Percentiles rank a stretch among this genome's conserved stretches.
phyloP scores from a whole-genome alignment of 2,888 invertebrate species.

The Laspeyria flexula region DNA sequence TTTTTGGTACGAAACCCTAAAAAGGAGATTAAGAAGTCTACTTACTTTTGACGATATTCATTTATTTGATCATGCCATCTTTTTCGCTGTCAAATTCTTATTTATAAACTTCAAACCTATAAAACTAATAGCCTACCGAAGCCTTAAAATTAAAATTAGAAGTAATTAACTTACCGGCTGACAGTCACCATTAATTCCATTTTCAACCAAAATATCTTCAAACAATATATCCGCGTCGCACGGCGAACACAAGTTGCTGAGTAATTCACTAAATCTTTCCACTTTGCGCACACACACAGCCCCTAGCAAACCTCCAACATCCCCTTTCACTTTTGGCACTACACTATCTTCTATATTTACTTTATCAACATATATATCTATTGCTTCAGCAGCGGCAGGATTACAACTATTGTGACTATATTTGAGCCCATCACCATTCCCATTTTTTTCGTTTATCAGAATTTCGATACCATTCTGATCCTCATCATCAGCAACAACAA shows the following conservation, averaged over 20 bases:
- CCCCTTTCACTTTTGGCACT: slow-evolving; percentile 77
- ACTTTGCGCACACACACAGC: slow-evolving; percentile 83
- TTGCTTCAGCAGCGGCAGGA: slow-evolving; percentile 61
- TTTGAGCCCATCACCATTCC: slow-evolving; percentile 59
- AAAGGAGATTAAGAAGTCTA: no score
- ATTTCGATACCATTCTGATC: slow-evolving; percentile 51
- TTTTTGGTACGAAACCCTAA: no score
- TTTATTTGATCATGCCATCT: no score
- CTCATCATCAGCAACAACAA: slow-evolving; percentile 60
- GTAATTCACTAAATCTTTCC: slow-evolving; percentile 83
- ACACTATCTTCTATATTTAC: slow-evolving; percentile 67
- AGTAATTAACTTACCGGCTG: slow-evolving; percentile 64
- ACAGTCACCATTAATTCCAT: slow-evolving; percentile 69
- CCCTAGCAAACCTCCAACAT: slow-evolving; percentile 71
- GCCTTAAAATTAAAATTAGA: no score
- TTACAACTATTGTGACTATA: slow-evolving; percentile 66
- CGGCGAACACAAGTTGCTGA: slow-evolving; percentile 81
- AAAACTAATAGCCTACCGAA: no score
- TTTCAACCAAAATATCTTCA: slow-evolving; percentile 78
- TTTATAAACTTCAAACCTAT: no score
- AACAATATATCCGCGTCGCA: slow-evolving; percentile 79
- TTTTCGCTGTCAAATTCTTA: no score
- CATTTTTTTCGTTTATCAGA: slow-evolving; percentile 54
- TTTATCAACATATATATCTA: slow-evolving; percentile 52
- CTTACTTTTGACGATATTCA: no score